phyloP scores from a whole-genome alignment of 2,113 vertebrate species.

The Oenanthe oenanthe region DNA sequence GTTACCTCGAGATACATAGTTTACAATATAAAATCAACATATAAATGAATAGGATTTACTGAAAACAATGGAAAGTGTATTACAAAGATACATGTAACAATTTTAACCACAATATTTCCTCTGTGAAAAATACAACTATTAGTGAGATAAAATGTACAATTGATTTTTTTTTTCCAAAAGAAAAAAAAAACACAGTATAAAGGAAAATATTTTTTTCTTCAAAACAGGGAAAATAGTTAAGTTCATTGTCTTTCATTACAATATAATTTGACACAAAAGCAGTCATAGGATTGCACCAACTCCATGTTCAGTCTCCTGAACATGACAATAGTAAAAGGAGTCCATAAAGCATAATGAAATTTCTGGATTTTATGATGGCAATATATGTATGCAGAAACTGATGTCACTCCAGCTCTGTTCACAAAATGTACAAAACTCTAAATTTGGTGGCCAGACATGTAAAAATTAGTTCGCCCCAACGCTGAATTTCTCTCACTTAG shows the following conservation, averaged over 20 bases:
- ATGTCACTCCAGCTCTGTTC: conserved; percentile 81
- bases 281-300: conserved; percentile 87
- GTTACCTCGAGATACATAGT: conserved; percentile 79
- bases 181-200: conserved; percentile 75
- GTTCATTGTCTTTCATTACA: conserved; percentile 86
- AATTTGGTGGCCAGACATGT: conserved; percentile 77
- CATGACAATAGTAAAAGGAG: conserved; percentile 82
- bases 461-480: conserved; percentile 69
- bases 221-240: conserved; percentile 87
- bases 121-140: conserved; percentile 98
- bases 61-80: conserved; percentile 83
- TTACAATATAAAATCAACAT: conserved; percentile 85
- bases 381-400: conserved; percentile 75
- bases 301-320: conserved; percentile 82
- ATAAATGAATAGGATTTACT: conserved; percentile 85
- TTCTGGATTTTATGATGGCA: conserved; percentile 77
- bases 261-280: conserved; percentile 89
- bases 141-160: conserved; percentile 90
- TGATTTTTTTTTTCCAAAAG: conserved; percentile 53
- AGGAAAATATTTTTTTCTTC: conserved; percentile 83
- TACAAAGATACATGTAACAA: conserved; percentile 86
- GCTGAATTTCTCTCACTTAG: conserved; percentile 70
- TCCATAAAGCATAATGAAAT: conserved; percentile 80
- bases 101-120: conserved; percentile 88
- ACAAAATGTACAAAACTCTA: conserved; percentile 87